Conservation (phyloP, 1,140 invertebrate genomes). For the Pomacea maculata region DNA sequence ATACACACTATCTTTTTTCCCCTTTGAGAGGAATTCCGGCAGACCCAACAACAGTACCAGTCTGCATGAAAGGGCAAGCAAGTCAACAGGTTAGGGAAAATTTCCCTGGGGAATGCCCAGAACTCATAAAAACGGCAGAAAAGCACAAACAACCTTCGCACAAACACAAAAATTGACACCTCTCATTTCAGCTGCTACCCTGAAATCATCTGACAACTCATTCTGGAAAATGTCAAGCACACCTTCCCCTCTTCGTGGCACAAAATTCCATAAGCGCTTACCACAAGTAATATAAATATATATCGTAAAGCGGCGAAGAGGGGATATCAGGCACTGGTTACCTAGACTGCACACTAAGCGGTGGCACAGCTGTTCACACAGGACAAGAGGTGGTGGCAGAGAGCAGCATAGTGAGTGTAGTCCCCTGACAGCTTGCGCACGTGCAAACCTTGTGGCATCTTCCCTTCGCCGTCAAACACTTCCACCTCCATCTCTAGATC, state of each 20-base stretch:
- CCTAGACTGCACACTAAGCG: neutral
- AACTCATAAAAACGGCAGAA: neutral
- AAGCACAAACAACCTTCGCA: neutral
- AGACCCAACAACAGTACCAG: neutral
- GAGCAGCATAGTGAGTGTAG: conserved; percentile 86
- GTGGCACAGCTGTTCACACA: conserved; percentile 72
- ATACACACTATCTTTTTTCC: neutral
- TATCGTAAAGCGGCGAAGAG: neutral
- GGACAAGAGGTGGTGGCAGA: conserved; percentile 89
- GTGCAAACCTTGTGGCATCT: conserved; percentile 79
- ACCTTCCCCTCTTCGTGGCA: neutral
- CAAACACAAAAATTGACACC: too few species aligned
- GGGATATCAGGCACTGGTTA: neutral
- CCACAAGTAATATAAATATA: neutral
- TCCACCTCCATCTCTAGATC: conserved; percentile 89
- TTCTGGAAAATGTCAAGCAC: neutral
- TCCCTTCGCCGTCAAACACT: conserved; percentile 70
- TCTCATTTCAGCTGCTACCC: neutral
- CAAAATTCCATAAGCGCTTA: neutral
- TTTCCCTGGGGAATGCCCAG: neutral
- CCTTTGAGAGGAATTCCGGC: neutral
- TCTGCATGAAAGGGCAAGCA: neutral
- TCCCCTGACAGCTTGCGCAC: conserved; percentile 91
- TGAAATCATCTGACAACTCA: too few species aligned
- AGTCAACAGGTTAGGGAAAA: neutral